phyloP scores from a whole-genome alignment of 2,113 vertebrate genomes.

The Shinisaurus crocodilurus region DNA sequence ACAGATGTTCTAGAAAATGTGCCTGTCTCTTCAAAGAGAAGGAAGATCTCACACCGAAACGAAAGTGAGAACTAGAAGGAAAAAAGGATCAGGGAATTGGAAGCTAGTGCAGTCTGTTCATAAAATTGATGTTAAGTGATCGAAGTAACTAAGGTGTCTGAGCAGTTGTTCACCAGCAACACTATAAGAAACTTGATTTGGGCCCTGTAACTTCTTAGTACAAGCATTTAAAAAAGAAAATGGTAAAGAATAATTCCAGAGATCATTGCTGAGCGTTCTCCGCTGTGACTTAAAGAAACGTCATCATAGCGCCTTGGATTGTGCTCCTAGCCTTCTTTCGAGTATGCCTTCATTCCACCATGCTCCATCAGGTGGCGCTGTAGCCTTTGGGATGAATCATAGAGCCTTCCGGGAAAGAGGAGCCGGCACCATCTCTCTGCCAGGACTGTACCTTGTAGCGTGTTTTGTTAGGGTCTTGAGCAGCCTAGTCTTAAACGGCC shows the following conservation, averaged over 20 bases:
- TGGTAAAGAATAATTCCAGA: background rate
- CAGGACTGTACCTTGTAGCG: background rate
- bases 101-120: background rate
- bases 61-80: background rate
- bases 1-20: background rate
- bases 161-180: background rate
- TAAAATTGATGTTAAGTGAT: background rate
- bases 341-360: background rate
- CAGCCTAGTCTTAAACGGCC: background rate
- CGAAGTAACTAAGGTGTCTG: background rate
- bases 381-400: slow-evolving; percentile 20
- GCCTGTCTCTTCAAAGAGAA: background rate
- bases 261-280: too few species aligned
- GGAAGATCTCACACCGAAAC: background rate
- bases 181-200: background rate
- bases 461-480: background rate
- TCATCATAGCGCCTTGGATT: background rate
- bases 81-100: background rate
- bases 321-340: background rate
- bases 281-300: background rate
- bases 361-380: slow-evolving; percentile 19
- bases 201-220: background rate
- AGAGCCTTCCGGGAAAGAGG: background rate
- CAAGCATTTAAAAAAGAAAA: background rate
- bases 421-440: background rate